These are phyloP conservation scores for Phanerotoma sp. DNA, from an alignment of 2,888 invertebrate genomes.

Conservation along the genomic window DNA sequence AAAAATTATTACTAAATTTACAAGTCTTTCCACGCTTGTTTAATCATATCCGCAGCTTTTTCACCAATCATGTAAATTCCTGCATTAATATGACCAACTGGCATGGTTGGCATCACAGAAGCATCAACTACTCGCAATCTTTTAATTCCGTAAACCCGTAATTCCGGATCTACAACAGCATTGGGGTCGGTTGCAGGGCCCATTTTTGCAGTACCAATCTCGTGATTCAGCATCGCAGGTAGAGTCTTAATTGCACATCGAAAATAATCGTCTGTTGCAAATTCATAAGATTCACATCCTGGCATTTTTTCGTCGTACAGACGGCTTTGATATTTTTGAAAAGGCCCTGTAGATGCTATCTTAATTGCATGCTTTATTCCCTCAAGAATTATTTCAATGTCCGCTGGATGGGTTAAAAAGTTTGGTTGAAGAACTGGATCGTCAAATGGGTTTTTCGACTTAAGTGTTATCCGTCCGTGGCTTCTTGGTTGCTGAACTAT, in stretches of 20 bases:
- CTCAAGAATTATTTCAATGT: conserved; percentile 53
- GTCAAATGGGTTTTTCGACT: conserved; percentile 69
- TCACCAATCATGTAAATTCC: conserved; percentile 65
- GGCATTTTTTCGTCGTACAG: conserved; percentile 59
- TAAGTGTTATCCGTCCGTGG: conserved; percentile 67
- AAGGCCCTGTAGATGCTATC: conserved; percentile 58
- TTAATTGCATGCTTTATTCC: conserved; percentile 63
- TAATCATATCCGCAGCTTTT: conserved; percentile 64
- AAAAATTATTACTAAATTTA: no score
- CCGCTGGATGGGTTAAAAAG: conserved; percentile 69
- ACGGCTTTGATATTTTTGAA: conserved; percentile 57
- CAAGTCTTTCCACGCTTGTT: conserved; percentile 58
- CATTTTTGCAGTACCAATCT: conserved; percentile 64
- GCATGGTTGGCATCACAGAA: conserved; percentile 64
- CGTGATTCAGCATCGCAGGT: conserved; percentile 67
- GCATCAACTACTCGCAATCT: conserved; percentile 63
- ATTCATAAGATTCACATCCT: conserved; percentile 60
- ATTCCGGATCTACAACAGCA: conserved; percentile 62
- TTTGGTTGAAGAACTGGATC: conserved; percentile 77
- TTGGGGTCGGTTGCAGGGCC: conserved; percentile 59
- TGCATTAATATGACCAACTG: no score
- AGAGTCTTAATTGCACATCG: conserved; percentile 66
- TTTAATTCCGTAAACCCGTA: conserved; percentile 61
- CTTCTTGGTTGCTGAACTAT: conserved; percentile 73
- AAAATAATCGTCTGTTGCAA: conserved; percentile 66